Percentiles rank a stretch among this genome's conserved stretches.
Evolutionary conservation across 1,140 invertebrate species (phyloP).

Genomic region (Neotoxoptera formosana): DNA sequence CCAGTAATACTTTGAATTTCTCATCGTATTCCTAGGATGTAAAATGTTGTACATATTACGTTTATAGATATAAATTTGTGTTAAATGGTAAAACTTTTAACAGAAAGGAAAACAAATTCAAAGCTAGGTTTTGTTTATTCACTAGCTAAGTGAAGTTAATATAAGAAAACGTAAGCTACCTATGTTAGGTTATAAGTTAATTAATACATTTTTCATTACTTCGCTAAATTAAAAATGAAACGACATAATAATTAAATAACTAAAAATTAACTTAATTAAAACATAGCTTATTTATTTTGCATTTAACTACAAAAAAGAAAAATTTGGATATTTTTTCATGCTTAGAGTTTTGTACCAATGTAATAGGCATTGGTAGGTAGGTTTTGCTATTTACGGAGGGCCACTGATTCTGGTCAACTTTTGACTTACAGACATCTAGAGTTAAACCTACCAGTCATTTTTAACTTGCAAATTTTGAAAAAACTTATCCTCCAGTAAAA

Average conservation of each 20-base stretch:
- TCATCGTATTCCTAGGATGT: not conserved
- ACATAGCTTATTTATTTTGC: not conserved
- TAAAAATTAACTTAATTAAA: not conserved
- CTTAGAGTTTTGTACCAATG: too few relatives aligned
- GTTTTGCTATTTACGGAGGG: too few relatives aligned
- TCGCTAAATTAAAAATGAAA: too few relatives aligned
- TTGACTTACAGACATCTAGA: too few relatives aligned
- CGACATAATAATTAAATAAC: not conserved
- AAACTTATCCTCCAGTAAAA: too few relatives aligned
- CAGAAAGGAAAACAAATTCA: not conserved
- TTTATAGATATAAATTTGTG: not conserved
- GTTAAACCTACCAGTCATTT: too few relatives aligned
- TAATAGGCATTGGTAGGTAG: too few relatives aligned
- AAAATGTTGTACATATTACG: not conserved
- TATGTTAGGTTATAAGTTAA: not conserved
- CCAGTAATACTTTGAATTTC: slow-evolving; percentile 3
- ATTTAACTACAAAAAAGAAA: too few relatives aligned
- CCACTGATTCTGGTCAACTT: too few relatives aligned
- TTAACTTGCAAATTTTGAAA: too few relatives aligned
- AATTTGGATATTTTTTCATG: too few relatives aligned
- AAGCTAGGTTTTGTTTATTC: not conserved
- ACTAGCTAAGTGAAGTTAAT: not conserved
- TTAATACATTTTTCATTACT: not conserved
- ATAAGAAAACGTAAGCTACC: too few relatives aligned
- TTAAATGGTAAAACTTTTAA: not conserved